Base-by-base conservation (phyloP, 2,113 vertebrate species). In the Scartelaos histophorus region DNA sequence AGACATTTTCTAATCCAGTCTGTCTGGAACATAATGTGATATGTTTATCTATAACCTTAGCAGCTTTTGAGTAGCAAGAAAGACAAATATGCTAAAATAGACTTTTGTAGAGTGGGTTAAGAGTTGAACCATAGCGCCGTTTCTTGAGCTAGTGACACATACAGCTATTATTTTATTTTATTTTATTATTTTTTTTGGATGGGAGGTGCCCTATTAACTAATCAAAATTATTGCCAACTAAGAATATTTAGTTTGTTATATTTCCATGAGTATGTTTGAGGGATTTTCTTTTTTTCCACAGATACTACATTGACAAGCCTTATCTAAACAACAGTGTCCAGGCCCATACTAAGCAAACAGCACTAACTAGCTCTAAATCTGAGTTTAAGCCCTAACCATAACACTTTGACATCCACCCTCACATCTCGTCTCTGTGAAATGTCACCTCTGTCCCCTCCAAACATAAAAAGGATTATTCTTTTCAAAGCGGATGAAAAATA, bases 401-500 rank as follows among this genome's bases (percentile, higher is more conserved):
- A 12, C 15, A 51, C 16, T 29, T 11, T 49, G 22, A 79, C 6
- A 21, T 9, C 24, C 57, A 29, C 67, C 34, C 34, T 21, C 47
- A 58, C 16, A 3, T n/a, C 21, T 13, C 56, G 64, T 10, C 46
- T 71, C 85, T 87, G 80, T 35, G 16, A 78, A 78, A 53, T 22
- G 3, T 88, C 47, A 75, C 60, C 69, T 78, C 22, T 79, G 56
- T n/a, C 5, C 65, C 70, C 38, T 13, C 19, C 19, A 68, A 73
- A 82, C 74, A 78, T 73, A 34, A 81, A 80, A 66, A 60, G 24
- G 17, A 64, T 71, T 65, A 61, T 24, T 70, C 75, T 4, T 67
- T 35, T 78, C 13, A 21, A 19, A 45, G 46, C 69, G 61, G 43
- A 75, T 80, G 78, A 76, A 78, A 83, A 78, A 84, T 66, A 47